Evolutionary conservation across 2,888 invertebrate species (phyloP).

Genomic region (Drosophila tanythrix): DNA sequence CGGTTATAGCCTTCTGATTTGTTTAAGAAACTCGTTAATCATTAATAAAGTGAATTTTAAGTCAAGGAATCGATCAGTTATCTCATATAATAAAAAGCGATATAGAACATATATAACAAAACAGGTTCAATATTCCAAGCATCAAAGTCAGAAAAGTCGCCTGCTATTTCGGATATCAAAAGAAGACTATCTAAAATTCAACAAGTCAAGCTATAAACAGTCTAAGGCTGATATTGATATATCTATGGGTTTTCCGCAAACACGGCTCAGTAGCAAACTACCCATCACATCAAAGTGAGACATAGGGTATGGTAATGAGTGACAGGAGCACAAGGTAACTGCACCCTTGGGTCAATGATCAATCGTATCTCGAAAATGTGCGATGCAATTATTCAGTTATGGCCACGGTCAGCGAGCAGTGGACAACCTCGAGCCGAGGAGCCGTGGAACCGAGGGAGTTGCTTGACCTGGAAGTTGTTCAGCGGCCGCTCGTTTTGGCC

Average conservation of each 20-base stretch:
- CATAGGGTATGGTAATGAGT: slow-evolving; percentile 18
- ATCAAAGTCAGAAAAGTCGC: neutral
- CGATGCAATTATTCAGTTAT: slow-evolving; percentile 40
- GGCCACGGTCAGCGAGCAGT: slow-evolving; percentile 17
- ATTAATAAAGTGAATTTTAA: too few species aligned
- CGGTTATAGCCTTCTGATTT: neutral
- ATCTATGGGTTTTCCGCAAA: neutral
- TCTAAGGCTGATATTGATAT: neutral
- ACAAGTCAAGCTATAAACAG: neutral
- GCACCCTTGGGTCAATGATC: slow-evolving; percentile 75
- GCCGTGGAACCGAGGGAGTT: slow-evolving; percentile 53
- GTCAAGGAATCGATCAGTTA: neutral
- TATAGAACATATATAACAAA: too few species aligned
- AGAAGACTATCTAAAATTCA: neutral
- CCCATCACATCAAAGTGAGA: neutral
- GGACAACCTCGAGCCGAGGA: slow-evolving; percentile 2
- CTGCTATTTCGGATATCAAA: neutral
- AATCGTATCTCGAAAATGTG: slow-evolving; percentile 32
- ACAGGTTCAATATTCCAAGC: too few species aligned
- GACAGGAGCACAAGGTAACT: slow-evolving; percentile 68
- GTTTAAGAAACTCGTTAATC: too few species aligned
- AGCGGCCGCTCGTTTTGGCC: slow-evolving; percentile 18
- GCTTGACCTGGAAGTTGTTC: slow-evolving; percentile 70
- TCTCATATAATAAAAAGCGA: too few species aligned
- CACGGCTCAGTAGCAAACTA: neutral